Base-by-base conservation (phyloP, 2,113 vertebrate genomes). In the Rhabdornis inornatus region DNA sequence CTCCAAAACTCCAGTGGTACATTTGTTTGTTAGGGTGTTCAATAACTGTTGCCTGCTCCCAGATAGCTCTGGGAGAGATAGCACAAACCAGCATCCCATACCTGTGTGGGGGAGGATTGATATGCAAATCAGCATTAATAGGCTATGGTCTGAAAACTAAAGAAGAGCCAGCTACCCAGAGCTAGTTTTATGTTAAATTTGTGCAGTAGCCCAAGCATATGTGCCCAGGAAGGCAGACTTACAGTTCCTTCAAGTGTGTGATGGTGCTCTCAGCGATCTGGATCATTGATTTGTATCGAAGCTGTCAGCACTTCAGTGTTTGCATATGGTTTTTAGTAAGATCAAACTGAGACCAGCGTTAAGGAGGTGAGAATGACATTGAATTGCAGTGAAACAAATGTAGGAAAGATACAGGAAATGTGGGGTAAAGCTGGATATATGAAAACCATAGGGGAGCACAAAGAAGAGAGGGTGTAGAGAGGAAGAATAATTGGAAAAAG, bases 251-350 rank as follows among this genome's bases (percentile, higher is more conserved):
- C 3, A 28, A 89, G 81, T 22, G 24, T 64, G 40, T 52, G 70
- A 35, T 45, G 64, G 65, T 57, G n/a, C 78, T 72, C 52, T 88
- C 63, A 27, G 79, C 0, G 1, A 25, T 83, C 45, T 85, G 59
- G 45, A 25, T 87, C 87, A 31, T 13, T 52, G 59, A 59, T 90
- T 80, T 77, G 64, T 80, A 28, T 55, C 25, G 13, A 87, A 83
- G 79, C 90, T 96, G 92, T 95, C 93, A 90, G 74, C 75, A n/a
- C 85, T 72, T 91, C 45, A 17, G 35, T 66, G 87, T 95, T 86
- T 88, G 79, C 90, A 86, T 89, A 6, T 88, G 92, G 50, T 77
- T 91, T 77, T 70, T 70, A 66, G 71, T 56, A 80, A 63, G 81
- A 89, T 57, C 82, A 89, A 72, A 84, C 56, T 60, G 57, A 84